These are phyloP conservation scores for Rhodeus uyekii DNA, from an alignment of 2,797 vertebrate species.

Conservation along the genomic window DNA sequence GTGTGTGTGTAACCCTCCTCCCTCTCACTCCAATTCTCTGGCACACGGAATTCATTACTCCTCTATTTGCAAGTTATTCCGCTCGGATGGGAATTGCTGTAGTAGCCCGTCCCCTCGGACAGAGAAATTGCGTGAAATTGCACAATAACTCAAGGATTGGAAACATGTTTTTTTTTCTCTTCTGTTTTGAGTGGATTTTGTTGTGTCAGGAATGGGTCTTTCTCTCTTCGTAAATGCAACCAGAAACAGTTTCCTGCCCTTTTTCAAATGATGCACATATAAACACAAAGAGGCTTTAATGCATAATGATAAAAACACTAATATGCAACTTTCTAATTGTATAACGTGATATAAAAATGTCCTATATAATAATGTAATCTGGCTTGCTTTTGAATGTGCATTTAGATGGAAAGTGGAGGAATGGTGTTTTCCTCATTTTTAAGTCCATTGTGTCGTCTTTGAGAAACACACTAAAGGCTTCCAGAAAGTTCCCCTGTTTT, in stretches of 20 bases:
- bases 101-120: constrained; percentile 44
- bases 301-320: not conserved
- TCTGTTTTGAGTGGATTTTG: constrained; percentile 18
- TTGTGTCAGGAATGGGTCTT: constrained; percentile 26
- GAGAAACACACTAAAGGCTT: not conserved
- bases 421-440: not conserved
- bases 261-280: constrained; percentile 1
- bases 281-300: not conserved
- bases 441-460: not conserved
- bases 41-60: constrained; percentile 56
- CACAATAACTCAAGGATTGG: constrained; percentile 56
- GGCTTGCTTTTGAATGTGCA: not conserved
- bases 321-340: not conserved
- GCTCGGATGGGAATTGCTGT: constrained; percentile 50
- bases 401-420: not conserved
- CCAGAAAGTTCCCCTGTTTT: not conserved
- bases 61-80: constrained; percentile 49
- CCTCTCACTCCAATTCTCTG: constrained; percentile 51
- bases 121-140: constrained; percentile 53
- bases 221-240: constrained; percentile 4
- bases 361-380: too few species aligned
- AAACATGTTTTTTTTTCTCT: constrained; percentile 59
- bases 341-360: not conserved
- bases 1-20: not conserved
- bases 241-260: constrained; percentile 2